A percentile compares a stretch with the other conserved stretches of the same genome.
phyloP scores from a whole-genome alignment of 2,888 invertebrate genomes.

The Empis stercorea region DNA sequence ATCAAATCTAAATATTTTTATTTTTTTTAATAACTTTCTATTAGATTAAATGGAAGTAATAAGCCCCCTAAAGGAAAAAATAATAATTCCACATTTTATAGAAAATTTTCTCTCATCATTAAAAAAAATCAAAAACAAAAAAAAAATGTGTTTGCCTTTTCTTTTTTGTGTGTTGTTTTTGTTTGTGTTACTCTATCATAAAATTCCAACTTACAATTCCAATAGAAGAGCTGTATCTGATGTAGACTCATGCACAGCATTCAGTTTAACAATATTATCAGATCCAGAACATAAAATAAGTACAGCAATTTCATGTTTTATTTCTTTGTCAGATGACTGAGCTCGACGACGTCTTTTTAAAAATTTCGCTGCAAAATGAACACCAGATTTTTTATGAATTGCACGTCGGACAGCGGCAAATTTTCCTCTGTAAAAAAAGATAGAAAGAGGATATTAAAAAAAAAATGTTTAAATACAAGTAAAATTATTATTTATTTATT shows the following conservation, averaged over 20 bases:
- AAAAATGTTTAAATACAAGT: background rate
- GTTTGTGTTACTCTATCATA: no score
- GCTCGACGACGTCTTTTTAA: slow-evolving; percentile 82
- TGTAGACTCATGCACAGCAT: slow-evolving; percentile 72
- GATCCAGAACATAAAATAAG: slow-evolving; percentile 73
- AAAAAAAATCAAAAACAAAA: no score
- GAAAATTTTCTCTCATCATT: no score
- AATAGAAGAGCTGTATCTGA: slow-evolving; percentile 74
- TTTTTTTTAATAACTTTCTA: no score
- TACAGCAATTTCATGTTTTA: slow-evolving; percentile 88
- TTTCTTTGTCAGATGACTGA: slow-evolving; percentile 72
- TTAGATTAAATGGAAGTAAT: no score
- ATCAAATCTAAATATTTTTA: no score
- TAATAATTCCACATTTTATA: no score
- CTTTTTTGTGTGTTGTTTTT: no score
- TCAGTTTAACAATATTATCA: slow-evolving; percentile 75
- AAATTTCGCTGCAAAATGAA: slow-evolving; percentile 93
- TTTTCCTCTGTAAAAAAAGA: slow-evolving; percentile 71
- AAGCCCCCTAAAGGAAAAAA: no score
- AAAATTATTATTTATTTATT: background rate
- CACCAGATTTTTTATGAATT: slow-evolving; percentile 70
- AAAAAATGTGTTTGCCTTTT: no score
- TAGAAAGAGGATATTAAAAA: background rate
- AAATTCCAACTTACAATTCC: slow-evolving; percentile 80
- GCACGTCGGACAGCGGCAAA: slow-evolving; percentile 91